A percentile compares a stretch with the other conserved stretches of the same genome.
These are phyloP conservation scores for Poliocrania exsul DNA, from an alignment of 2,797 vertebrate species.

Conservation along the genomic window DNA sequence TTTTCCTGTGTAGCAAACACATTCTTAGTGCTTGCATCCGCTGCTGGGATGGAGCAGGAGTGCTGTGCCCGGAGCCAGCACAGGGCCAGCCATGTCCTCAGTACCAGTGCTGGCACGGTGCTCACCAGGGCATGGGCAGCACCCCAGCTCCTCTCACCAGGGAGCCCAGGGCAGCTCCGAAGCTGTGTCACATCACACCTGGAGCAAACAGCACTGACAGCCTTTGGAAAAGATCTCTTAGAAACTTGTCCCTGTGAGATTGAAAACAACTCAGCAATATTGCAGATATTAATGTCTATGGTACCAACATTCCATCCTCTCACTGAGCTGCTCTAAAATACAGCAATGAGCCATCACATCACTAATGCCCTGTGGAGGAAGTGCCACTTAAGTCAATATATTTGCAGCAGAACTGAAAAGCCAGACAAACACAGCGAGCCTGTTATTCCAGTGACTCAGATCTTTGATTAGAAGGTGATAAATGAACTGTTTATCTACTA, in stretches of 20 bases:
- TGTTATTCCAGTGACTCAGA: background rate
- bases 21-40: background rate
- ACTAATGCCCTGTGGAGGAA: background rate
- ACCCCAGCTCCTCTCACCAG: fast-evolving
- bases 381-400: background rate
- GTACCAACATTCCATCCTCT: background rate
- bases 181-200: background rate
- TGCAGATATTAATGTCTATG: background rate
- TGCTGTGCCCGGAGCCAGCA: fast-evolving
- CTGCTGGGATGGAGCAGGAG: background rate
- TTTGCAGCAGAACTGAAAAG: background rate
- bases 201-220: fast-evolving
- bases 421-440: background rate
- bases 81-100: background rate
- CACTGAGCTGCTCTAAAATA: background rate
- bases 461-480: background rate
- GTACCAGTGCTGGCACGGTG: fast-evolving
- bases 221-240: background rate
- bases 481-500: background rate
- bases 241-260: background rate
- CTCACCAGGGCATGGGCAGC: fast-evolving
- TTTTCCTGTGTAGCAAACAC: background rate
- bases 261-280: background rate
- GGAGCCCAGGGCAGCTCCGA: fast-evolving
- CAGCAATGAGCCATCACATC: background rate